Evolutionary conservation across 2,113 vertebrate species (phyloP).

Genomic region (Bambusicola thoracicus): DNA sequence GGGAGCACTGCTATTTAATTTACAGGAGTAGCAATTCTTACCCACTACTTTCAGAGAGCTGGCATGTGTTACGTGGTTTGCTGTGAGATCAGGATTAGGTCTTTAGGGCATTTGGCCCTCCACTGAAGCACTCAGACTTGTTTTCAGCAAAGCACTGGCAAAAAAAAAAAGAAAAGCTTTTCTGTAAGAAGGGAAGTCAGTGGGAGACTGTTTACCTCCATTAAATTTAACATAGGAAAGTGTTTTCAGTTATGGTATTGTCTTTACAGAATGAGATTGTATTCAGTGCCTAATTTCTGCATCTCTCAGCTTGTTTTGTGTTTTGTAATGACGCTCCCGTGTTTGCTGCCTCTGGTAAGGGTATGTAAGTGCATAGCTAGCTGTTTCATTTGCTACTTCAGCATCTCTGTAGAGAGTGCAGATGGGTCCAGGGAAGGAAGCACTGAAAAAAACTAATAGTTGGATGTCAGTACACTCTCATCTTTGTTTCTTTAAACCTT

Average conservation of each 20-base stretch:
- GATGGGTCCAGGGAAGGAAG: not conserved
- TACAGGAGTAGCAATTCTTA: not conserved
- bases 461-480: not conserved
- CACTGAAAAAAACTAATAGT: not conserved
- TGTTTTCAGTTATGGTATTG: not conserved
- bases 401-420: not conserved
- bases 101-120: not conserved
- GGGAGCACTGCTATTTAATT: not conserved
- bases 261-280: not conserved
- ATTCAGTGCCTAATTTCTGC: not conserved
- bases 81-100: not conserved
- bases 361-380: not conserved
- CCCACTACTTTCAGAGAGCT: not conserved
- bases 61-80: not conserved
- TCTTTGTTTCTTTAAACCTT: constrained; percentile 1
- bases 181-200: not conserved
- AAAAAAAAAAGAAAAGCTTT: not conserved
- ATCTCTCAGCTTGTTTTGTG: not conserved
- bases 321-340: not conserved
- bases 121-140: not conserved
- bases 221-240: not conserved
- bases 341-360: not conserved
- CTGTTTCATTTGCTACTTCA: not conserved
- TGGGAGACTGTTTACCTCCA: not conserved
- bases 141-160: not conserved